Evolutionary conservation across 2,888 invertebrate species (phyloP).

Genomic region (Exocentrus adspersus): DNA sequence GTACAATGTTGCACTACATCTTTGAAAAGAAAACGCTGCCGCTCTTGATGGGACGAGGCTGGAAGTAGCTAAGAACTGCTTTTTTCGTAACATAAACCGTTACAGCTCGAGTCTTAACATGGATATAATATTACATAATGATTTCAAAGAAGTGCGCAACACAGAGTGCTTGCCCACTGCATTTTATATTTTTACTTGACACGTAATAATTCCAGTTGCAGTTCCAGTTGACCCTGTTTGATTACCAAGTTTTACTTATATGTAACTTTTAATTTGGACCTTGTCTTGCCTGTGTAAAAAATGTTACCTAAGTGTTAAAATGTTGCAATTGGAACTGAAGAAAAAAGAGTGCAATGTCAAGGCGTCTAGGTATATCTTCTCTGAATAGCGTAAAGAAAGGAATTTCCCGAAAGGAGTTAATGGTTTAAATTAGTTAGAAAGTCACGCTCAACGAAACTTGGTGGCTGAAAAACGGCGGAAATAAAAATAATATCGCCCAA

Average conservation of each 20-base stretch:
- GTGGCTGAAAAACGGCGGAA: no score
- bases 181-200: constrained; percentile 18
- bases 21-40: constrained; percentile 27
- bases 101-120: constrained; percentile 33
- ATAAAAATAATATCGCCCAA: neutral
- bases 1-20: constrained; percentile 22
- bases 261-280: no score
- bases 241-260: no score
- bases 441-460: no score
- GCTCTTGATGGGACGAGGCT: constrained; percentile 23
- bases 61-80: constrained; percentile 27
- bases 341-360: no score
- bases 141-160: constrained; percentile 38
- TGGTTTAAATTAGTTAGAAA: no score
- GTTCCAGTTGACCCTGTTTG: constrained; percentile 8
- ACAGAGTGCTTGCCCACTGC: constrained; percentile 1
- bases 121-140: constrained; percentile 44
- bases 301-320: no score
- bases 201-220: constrained; percentile 5
- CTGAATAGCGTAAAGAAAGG: no score
- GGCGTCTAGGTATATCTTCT: no score
- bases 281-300: no score
- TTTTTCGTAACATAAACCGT: constrained; percentile 31
- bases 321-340: no score
- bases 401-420: no score